Percentiles rank a stretch among this genome's conserved stretches.
These are phyloP conservation scores for Labrus mixtus DNA, from an alignment of 2,113 vertebrate genomes.

Conservation along the genomic window DNA sequence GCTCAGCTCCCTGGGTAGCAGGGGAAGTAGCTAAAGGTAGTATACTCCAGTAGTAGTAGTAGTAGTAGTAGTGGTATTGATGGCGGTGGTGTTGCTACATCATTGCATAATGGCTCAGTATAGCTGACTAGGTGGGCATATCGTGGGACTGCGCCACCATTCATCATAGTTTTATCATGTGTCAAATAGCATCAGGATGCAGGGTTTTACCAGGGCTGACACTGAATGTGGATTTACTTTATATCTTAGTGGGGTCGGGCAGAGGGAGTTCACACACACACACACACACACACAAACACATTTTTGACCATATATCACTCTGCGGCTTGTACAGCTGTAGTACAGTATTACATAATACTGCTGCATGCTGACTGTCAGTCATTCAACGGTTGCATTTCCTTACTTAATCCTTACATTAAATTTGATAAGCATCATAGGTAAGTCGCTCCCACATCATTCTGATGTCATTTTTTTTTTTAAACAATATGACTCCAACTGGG, in stretches of 20 bases:
- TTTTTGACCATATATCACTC: neutral
- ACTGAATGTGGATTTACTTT: slow-evolving; percentile 47
- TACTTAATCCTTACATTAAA: neutral
- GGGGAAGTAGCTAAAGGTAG: slow-evolving; percentile 41
- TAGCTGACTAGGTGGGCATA: slow-evolving; percentile 59
- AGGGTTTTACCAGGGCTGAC: slow-evolving; percentile 55
- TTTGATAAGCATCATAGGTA: neutral
- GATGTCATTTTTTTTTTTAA: neutral
- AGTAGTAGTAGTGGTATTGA: slow-evolving; percentile 9
- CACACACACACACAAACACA: slow-evolving; percentile 2
- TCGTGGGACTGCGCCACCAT: slow-evolving; percentile 66
- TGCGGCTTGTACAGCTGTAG: slow-evolving; percentile 6
- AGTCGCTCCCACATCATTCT: neutral
- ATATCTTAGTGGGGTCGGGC: slow-evolving; percentile 21
- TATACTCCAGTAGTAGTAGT: slow-evolving; percentile 41
- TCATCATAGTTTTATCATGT: slow-evolving; percentile 75
- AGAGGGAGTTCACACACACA: neutral
- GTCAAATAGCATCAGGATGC: slow-evolving; percentile 66
- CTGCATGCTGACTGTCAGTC: slow-evolving; percentile 58
- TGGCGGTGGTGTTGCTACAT: slow-evolving; percentile 56
- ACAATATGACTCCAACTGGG: neutral
- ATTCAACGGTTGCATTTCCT: slow-evolving; percentile 2
- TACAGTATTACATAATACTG: slow-evolving; percentile 57
- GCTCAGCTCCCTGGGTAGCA: slow-evolving; percentile 71
- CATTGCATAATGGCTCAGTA: slow-evolving; percentile 59